Evolutionary conservation across 2,113 vertebrate genomes (phyloP).

Genomic region (Sylvietta virens): DNA sequence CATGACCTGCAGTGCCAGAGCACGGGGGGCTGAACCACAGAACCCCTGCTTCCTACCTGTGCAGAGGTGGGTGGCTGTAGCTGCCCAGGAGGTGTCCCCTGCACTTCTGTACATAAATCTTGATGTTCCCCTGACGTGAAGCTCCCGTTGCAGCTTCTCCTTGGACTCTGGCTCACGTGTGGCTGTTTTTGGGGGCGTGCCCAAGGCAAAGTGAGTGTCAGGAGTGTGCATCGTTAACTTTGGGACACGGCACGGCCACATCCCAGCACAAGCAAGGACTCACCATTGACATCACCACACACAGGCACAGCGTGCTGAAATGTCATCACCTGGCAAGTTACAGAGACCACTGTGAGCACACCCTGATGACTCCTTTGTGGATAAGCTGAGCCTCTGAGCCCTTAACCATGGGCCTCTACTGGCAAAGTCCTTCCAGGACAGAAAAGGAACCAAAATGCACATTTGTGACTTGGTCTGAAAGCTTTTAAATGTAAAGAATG

Average conservation of each 20-base stretch:
- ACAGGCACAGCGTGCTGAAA: fast-evolving
- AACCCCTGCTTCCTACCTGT: neutral
- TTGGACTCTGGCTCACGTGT: neutral
- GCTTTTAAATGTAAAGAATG: neutral
- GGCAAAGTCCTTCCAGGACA: fast-evolving
- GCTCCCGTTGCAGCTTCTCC: neutral
- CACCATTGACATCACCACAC: fast-evolving
- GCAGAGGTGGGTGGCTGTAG: fast-evolving
- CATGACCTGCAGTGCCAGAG: neutral
- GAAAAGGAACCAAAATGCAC: neutral
- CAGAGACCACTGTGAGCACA: fast-evolving
- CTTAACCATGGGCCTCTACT: neutral
- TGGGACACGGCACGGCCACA: neutral
- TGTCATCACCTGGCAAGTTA: neutral
- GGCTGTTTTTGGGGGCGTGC: fast-evolving
- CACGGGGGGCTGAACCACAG: neutral
- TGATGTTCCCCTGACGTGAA: fast-evolving
- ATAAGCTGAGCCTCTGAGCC: neutral
- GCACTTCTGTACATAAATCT: fast-evolving
- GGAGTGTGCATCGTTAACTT: neutral
- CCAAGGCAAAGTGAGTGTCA: neutral
- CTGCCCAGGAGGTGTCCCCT: fast-evolving
- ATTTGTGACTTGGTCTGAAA: neutral
- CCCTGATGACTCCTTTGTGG: neutral
- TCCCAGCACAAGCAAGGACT: fast-evolving